A percentile compares a stretch with the other conserved stretches of the same genome.
phyloP scores from a whole-genome alignment of 2,797 vertebrate species.

The Monodelphis domestica region DNA sequence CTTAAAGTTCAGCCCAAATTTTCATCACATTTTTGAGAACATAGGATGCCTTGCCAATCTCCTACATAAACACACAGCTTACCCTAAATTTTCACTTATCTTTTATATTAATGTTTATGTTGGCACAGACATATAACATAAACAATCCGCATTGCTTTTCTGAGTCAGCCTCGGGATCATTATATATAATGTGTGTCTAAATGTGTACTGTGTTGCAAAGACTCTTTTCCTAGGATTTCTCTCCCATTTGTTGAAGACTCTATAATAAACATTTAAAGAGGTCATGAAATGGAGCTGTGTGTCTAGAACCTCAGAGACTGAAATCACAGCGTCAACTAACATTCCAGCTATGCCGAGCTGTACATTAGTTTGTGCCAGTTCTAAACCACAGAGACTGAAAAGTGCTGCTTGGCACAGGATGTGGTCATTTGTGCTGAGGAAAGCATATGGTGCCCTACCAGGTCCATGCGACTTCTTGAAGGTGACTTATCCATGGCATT shows the following conservation, averaged over 20 bases:
- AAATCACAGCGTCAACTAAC: constrained; percentile 79
- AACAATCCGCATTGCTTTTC: constrained; percentile 27
- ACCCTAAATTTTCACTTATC: neutral
- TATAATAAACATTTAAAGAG: constrained; percentile 12
- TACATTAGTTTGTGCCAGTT: constrained; percentile 75
- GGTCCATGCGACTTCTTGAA: constrained; percentile 56
- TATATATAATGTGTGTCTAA: neutral
- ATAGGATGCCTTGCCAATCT: constrained; percentile 6
- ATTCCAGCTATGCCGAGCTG: constrained; percentile 73
- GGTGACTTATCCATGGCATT: constrained; percentile 59
- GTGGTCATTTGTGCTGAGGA: constrained; percentile 78
- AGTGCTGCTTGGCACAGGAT: constrained; percentile 79
- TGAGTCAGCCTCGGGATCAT: neutral
- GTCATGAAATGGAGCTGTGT: constrained; percentile 4
- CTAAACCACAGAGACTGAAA: constrained; percentile 80
- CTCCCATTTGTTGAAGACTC: constrained; percentile 40
- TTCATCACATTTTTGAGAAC: constrained; percentile 43
- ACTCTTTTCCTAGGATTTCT: neutral
- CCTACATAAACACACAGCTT: constrained; percentile 8
- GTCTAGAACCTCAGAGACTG: constrained; percentile 68
- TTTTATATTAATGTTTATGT: constrained; percentile 50
- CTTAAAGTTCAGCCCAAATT: constrained; percentile 16
- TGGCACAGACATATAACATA: constrained; percentile 18
- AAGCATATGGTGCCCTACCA: constrained; percentile 58
- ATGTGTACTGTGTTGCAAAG: constrained; percentile 8